These are phyloP conservation scores for Saguinus imperator DNA, from an alignment of 2,113 vertebrate genomes.

Conservation along the genomic window DNA sequence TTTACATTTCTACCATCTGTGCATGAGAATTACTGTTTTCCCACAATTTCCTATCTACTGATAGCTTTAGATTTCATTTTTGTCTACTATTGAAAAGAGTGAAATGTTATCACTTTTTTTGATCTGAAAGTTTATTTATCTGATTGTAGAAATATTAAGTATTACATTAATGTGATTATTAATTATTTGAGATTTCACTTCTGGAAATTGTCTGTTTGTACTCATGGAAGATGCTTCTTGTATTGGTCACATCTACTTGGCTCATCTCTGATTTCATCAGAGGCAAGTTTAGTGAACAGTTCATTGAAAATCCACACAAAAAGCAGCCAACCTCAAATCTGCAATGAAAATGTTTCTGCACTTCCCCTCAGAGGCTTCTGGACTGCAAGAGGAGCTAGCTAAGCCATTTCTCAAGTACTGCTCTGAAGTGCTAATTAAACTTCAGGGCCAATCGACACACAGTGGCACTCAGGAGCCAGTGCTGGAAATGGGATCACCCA, in stretches of 20 bases:
- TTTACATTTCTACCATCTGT: constrained; percentile 47
- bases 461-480: not conserved
- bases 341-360: not conserved
- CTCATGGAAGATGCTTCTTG: not conserved
- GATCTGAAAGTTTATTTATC: not conserved
- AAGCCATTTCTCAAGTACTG: not conserved
- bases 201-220: not conserved
- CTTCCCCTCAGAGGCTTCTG: not conserved
- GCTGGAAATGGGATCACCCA: not conserved
- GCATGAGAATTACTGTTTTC: not conserved
- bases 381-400: not conserved
- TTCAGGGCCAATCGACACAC: not conserved
- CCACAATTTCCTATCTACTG: not conserved
- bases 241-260: not conserved
- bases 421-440: not conserved
- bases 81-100: not conserved
- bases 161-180: not conserved
- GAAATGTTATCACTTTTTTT: not conserved
- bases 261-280: not conserved
- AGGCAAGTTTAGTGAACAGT: not conserved
- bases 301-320: not conserved
- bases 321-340: not conserved
- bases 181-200: not conserved
- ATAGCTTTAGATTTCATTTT: not conserved
- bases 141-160: not conserved